Conservation (phyloP, 2,888 invertebrate species). For the Lasioglossum marginatum region DNA sequence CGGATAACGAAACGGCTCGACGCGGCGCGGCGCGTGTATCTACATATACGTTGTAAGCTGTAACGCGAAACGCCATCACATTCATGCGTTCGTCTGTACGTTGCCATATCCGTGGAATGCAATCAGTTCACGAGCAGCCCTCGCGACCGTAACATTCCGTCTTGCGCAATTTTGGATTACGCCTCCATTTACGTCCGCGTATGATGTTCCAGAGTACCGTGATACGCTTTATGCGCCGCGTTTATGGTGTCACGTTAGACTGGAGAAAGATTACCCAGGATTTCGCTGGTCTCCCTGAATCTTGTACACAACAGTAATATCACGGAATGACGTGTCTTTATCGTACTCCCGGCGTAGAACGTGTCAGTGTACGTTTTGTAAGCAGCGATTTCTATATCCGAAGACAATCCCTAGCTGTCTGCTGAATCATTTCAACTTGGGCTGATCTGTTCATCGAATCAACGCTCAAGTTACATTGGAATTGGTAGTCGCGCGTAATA, state of each 20-base stretch:
- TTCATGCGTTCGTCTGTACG: conserved; percentile 33
- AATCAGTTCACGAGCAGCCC: conserved; percentile 61
- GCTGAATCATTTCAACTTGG: background rate
- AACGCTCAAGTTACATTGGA: too few relatives aligned
- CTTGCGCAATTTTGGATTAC: conserved; percentile 67
- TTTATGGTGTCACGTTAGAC: conserved; percentile 63
- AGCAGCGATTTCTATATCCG: background rate
- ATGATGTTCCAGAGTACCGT: conserved; percentile 54
- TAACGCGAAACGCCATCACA: conserved; percentile 14
- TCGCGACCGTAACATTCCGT: conserved; percentile 52
- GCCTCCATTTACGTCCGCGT: conserved; percentile 58
- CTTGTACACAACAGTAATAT: conserved; percentile 24
- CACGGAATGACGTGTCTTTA: conserved; percentile 6
- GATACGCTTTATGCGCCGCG: conserved; percentile 56
- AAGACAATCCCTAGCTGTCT: background rate
- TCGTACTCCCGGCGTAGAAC: background rate
- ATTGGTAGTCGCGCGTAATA: too few relatives aligned
- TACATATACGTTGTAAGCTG: conserved; percentile 1
- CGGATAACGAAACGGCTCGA: background rate
- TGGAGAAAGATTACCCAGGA: conserved; percentile 57
- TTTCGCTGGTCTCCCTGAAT: conserved; percentile 38
- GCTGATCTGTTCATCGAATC: background rate
- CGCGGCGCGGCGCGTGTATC: background rate
- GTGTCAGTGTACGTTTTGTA: background rate
- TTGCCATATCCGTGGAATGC: conserved; percentile 43